Evolutionary conservation across 2,888 invertebrate species (phyloP), one percentile per base, ranked within the genome.

Genomic region (Leptopilina myrica): DNA sequence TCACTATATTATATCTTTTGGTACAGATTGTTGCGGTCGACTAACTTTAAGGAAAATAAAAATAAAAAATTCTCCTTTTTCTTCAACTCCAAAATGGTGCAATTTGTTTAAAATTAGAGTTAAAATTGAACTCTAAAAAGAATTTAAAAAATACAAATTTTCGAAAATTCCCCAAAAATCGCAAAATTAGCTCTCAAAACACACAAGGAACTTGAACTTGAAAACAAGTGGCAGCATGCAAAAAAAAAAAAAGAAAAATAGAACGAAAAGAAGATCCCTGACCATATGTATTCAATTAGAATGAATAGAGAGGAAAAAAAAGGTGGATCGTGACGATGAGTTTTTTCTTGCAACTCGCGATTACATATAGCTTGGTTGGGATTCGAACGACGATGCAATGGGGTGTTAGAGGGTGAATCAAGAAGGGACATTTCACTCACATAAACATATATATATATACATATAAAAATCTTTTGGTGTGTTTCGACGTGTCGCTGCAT

Each of bases 401-500:
- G 69, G 53, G 69, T 69, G 69, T 49, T 49, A 69, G 33, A 69
- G 69, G 69, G 53, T 69, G 69, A 49, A 49, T 49, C 66, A 66
- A 66, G 40, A 66, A 66, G 66, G 66, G 66, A 66, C 66, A 69
- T 69, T 69, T 56, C 53, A 49, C 69, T 26, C 69, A 5, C n/a
- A 62, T 62, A 49, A 33, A 33, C 14, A 49, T 49, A 56, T 33
- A 73, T n/a, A 62, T 62, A 20, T 62, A 49, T 62, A 20, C 20
- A 49, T 33, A n/a, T 49, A 49, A 20, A 56, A 33, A 73, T 8
- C 56, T 73, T 78, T 81, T 75, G 79, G 84, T 86, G 86, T 87
- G 85, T 87, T 86, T 87, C 87, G 88, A 89, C 91, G 91, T 91
- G 91, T 87, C 90, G 88, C 80, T 88, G 91, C 91, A 91, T 91